Base-by-base conservation (phyloP, 2,113 vertebrate genomes). In the Callipepla squamata region DNA sequence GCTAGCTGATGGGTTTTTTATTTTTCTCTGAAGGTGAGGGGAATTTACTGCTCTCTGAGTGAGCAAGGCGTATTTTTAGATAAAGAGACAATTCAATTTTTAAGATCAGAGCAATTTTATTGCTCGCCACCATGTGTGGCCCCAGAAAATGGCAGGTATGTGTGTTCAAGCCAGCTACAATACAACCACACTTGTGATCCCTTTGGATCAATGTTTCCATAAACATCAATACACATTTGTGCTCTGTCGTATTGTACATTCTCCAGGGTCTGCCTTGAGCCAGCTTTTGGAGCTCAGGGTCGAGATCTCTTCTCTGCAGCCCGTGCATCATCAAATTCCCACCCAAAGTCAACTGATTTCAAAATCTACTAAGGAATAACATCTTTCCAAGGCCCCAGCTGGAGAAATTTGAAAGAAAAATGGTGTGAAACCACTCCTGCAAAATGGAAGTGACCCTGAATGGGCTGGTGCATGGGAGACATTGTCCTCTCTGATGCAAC, bases 121-220 rank as follows among this genome's bases (percentile, higher is more conserved):
- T 28, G 42, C 82, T 63, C 69, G 3, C 7, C 1, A 3, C 40
- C 26, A 18, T 32, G 32, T 6, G 25, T 17, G 6, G 4, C 48
- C 30, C 55, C 62, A 16, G 30, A 21, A 38, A 57, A 26, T 1
- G 1, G 2, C 19, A 2, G 0, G 23, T 25, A 25, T 15, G 2
- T 28, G 59, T 21, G 2, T 19, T 58, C 1, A 1, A 78, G 80
- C 50, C n/a, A 63, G 80, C 80, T 61, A 45, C 67, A 21, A 32
- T 2, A 15, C 66, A 19, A 8, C 58, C 25, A 50, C 9, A 12
- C 20, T 6, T 32, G 4, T 17, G 5, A 20, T 9, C 26, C 34
- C 45, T 40, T 20, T 3, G 17, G 36, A 36, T 36, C 36, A 36
- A 36, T 8, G 48, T 57, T 57, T 26, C 34, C 53, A 34, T 21